A percentile compares a stretch with the other conserved stretches of the same genome.
Evolutionary conservation across 1,140 invertebrate species (phyloP).

Genomic region (Leptoteleia sp.): DNA sequence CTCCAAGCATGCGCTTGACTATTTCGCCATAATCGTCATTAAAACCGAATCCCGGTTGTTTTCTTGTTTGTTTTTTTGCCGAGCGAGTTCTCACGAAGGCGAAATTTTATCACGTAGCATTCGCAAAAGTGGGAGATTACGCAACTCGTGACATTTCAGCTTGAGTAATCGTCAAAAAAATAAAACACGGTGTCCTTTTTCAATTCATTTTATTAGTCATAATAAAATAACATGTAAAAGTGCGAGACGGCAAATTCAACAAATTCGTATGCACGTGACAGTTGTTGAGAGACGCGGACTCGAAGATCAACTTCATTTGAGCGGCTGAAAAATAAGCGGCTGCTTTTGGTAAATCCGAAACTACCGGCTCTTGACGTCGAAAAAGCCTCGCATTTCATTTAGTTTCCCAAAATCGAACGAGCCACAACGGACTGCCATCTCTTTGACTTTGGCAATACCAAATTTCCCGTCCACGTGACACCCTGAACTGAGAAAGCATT

Average conservation of each 20-base stretch:
- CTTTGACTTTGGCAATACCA: constrained; percentile 37
- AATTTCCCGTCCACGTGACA: constrained; percentile 40
- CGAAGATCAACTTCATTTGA: constrained; percentile 49
- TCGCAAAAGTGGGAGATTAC: background rate
- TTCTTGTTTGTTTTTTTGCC: no score
- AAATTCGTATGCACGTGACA: constrained; percentile 47
- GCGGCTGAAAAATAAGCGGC: constrained; percentile 62
- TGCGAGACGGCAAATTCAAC: constrained; percentile 59
- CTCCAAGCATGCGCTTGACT: constrained; percentile 33
- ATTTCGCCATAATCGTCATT: constrained; percentile 54
- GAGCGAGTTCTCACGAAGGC: constrained; percentile 21
- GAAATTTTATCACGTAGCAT: constrained; percentile 16
- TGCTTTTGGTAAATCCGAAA: constrained; percentile 65
- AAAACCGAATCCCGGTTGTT: constrained; percentile 31
- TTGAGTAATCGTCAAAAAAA: constrained; percentile 13
- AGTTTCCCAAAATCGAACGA: constrained; percentile 47
- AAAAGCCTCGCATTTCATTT: constrained; percentile 54
- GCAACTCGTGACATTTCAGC: background rate
- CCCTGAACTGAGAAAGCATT: constrained; percentile 66
- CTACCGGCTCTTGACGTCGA: constrained; percentile 57
- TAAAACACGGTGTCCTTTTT: constrained; percentile 26
- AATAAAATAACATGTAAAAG: constrained; percentile 65
- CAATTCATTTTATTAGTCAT: constrained; percentile 61
- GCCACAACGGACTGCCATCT: constrained; percentile 1
- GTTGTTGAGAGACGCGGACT: constrained; percentile 41